Conservation (phyloP, 2,797 vertebrate species). For the Oreonectes daqikongensis region DNA sequence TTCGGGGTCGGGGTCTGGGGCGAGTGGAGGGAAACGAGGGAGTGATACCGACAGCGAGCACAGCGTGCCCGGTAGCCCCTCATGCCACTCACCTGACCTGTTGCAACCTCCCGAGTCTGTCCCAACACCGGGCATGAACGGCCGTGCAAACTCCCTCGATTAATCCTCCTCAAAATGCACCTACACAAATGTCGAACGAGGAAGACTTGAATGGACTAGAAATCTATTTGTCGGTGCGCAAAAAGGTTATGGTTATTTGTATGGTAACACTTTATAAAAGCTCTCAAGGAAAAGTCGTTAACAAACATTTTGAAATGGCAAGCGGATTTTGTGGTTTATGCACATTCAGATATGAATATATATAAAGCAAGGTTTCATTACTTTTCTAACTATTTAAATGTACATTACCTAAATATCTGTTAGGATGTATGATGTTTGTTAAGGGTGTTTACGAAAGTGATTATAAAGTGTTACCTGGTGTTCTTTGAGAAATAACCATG, state of each 20-base stretch:
- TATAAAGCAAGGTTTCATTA: constrained; percentile 13
- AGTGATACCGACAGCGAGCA: constrained; percentile 98
- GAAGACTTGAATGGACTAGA: constrained; percentile 27
- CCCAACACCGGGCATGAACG: constrained; percentile 75
- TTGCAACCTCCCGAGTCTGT: constrained; percentile 81
- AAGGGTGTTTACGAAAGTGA: constrained; percentile 7
- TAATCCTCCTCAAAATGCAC: constrained; percentile 64
- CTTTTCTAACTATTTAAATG: constrained; percentile 5
- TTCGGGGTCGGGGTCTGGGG: constrained; percentile 81
- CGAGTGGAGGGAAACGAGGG: constrained; percentile 89
- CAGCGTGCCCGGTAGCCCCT: constrained; percentile 90
- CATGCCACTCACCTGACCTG: constrained; percentile 88
- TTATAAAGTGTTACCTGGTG: constrained; percentile 38
- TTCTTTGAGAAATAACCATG: constrained; percentile 18
- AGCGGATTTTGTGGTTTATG: not conserved
- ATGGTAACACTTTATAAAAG: constrained; percentile 33
- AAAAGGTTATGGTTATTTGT: constrained; percentile 36
- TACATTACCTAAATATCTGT: not conserved
- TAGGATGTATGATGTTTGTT: not conserved
- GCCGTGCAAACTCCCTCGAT: constrained; percentile 82
- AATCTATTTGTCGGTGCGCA: constrained; percentile 27
- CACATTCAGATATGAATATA: constrained; percentile 18
- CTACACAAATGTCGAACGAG: constrained; percentile 51
- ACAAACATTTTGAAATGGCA: not conserved
- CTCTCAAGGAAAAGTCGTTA: constrained; percentile 8